Evolutionary conservation across 2,113 vertebrate genomes (phyloP), one percentile per base, ranked within the genome.

Genomic region (Lipotes vexillifer): DNA sequence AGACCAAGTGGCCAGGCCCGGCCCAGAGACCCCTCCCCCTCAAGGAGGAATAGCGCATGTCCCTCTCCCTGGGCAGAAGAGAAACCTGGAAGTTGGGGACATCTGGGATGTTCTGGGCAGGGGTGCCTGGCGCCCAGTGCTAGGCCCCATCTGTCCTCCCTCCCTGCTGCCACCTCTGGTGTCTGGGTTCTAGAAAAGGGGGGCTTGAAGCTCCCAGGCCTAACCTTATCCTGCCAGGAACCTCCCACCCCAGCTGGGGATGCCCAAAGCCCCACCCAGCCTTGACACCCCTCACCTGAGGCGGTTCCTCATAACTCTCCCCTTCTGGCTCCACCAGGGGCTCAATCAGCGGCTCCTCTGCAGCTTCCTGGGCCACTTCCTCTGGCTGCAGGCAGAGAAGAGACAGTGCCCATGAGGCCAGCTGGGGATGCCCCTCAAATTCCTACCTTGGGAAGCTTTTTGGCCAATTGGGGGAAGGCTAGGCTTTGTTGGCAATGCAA

Each of bases 361-460:
- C 99, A 96, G 99, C 99, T 98, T 99, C 99, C 98, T 99, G 99
- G 94, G 99, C 99, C 96, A 99, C 99, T 96, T 99, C 99, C 97
- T 99, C 99, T 6, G 99, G 99, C 99, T 99, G 98, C 25, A 74
- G 66, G 46, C 41, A 93, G 78, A 97, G 63, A 97, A 88, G 14
- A 29, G 38, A 33, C 86, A 84, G 23, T 92, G 38, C 68, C 21
- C 49, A 33, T 96, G 83, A 95, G 57, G 77, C 63, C 8, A 69
- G 63, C 82, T 17, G 46, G 13, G 69, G 44, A 55, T 27, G 8
- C 11, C 41, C 84, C 69, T 77, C 29, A 59, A 36, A 93, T 66
- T 25, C 66, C 61, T 59, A 33, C 7, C 68, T 29, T 63, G 36
- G 52, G 20, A 38, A 82, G 41, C 17, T 74, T 83, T 83, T 65